Base-by-base conservation (phyloP, 2,113 vertebrate genomes). In the Halcyon senegalensis region DNA sequence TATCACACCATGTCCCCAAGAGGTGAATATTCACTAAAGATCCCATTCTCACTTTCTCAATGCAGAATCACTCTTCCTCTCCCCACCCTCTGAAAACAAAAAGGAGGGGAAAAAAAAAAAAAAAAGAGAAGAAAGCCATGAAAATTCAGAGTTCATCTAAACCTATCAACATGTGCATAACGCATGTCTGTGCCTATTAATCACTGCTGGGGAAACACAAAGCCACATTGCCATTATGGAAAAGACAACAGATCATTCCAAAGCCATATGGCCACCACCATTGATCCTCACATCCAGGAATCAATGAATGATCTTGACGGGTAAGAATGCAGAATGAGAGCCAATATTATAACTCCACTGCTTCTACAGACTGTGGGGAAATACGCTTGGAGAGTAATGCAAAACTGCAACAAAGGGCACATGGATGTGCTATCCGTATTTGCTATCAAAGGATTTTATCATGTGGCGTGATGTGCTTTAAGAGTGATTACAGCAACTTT, bases 171-270 rank as follows among this genome's bases (percentile, higher is more conserved):
- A 97, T 96, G 92, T 97, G 97, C 96, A 69, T 70, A 96, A 85
- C 60, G 96, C 92, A 96, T 96, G 94, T 94, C 95, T 91, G 60
- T 88, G 89, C 48, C 96, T 97, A 96, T 97, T 96, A 95, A 97
- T 97, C 96, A 95, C 87, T 96, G 89, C 84, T 97, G 92, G 92
- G 84, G 88, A 96, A 96, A 94, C 84, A 78, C 77, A 94, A 93
- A 97, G 84, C 89, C 94, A 88, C 94, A 95, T 33, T 73, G 75
- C 87, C 95, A 97, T 95, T 97, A 87, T 72, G 74, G 91, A 97
- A 94, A 96, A 97, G 94, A 96, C 95, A 96, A 97, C 94, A 93
- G 92, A 96, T 90, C 91, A 96, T 97, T 94, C 94, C 92, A 89
- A 90, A 92, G 51, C 93, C 94, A 97, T 97, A 93, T 97, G 97